Evolutionary conservation across 53 echinoderm and acorn worm genomes (phyloP).

Genomic region (Holothuria scabra): DNA sequence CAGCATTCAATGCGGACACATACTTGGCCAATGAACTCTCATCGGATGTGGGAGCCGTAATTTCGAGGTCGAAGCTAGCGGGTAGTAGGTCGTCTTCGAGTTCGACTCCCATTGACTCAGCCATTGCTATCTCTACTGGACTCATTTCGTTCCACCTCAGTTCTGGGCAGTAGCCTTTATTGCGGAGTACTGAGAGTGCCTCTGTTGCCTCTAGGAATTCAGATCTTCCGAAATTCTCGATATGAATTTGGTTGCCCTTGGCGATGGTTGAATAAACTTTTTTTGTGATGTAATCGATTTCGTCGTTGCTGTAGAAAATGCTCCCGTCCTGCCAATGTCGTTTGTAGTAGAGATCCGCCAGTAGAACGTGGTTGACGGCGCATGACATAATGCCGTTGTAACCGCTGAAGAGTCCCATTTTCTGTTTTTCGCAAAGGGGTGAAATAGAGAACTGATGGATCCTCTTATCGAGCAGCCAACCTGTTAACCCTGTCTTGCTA

Average conservation of each 20-base stretch:
- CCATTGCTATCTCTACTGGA: too few relatives aligned
- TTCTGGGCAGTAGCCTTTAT: too few relatives aligned
- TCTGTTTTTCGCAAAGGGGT: background rate
- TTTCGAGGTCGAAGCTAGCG: background rate
- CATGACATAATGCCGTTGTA: constrained; percentile 5
- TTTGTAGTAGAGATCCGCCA: background rate
- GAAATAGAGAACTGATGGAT: background rate
- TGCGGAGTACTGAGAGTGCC: background rate
- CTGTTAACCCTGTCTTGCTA: background rate
- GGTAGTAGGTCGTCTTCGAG: background rate
- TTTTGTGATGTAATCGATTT: background rate
- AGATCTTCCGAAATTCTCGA: background rate
- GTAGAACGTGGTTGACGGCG: constrained; percentile 26
- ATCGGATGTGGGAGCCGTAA: background rate
- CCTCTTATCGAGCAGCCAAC: background rate
- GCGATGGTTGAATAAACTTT: background rate
- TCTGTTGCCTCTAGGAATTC: constrained; percentile 1
- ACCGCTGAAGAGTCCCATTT: too few relatives aligned
- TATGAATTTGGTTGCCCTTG: background rate
- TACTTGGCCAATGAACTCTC: constrained; percentile 25
- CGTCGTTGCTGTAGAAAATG: background rate
- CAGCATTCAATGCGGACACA: background rate
- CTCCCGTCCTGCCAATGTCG: background rate
- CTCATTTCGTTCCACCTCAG: too few relatives aligned
- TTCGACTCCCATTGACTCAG: constrained; percentile 8